phyloP scores from a whole-genome alignment of 2,113 vertebrate genomes.

The Callospermophilus lateralis region DNA sequence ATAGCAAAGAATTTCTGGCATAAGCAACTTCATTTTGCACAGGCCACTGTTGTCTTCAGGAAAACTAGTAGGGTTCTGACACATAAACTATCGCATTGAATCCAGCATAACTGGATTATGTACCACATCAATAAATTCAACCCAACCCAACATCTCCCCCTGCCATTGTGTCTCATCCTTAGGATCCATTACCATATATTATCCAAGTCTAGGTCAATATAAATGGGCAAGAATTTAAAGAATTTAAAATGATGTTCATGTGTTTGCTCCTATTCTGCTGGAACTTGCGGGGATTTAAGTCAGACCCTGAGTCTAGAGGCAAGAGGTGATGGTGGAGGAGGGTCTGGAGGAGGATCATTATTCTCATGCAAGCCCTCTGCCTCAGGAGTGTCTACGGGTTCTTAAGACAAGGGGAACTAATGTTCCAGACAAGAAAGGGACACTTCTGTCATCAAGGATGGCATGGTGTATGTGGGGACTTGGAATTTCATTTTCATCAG shows the following conservation, averaged over 20 bases:
- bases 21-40: not conserved
- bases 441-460: not conserved
- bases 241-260: not conserved
- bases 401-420: not conserved
- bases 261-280: not conserved
- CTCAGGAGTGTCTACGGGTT: not conserved
- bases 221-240: not conserved
- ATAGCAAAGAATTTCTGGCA: not conserved
- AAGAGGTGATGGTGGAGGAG: rapidly evolving
- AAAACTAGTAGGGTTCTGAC: not conserved
- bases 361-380: not conserved
- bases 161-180: not conserved
- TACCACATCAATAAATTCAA: not conserved
- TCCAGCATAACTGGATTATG: not conserved
- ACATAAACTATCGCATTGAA: not conserved
- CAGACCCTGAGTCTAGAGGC: not conserved
- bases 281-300: not conserved
- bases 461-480: not conserved
- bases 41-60: not conserved
- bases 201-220: not conserved
- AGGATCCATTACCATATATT: not conserved
- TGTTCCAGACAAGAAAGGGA: not conserved
- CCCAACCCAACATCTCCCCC: not conserved
- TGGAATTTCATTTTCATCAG: not conserved
- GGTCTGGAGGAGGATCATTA: not conserved